Base-by-base conservation (phyloP, 1,140 invertebrate species). In the Lepidurus apus region DNA sequence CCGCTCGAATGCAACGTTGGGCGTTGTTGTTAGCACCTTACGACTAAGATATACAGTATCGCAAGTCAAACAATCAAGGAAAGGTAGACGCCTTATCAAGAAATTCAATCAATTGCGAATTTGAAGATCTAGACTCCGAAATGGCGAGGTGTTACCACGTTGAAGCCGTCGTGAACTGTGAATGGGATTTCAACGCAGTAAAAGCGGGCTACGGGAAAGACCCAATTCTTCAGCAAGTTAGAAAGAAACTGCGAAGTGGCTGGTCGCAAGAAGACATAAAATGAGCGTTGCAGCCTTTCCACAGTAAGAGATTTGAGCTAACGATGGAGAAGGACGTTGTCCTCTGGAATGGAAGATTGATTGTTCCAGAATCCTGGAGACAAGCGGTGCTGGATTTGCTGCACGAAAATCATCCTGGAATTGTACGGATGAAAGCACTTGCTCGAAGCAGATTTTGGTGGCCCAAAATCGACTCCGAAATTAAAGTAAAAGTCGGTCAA, bases 401-500 rank as follows among this genome's bases (percentile, higher is more conserved):
- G 17, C 87, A 89, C 82, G 75, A 79, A 11, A 85, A 84, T 5
- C 88, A 89, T 81, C 84, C 84, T 5, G 87, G 88, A 7, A 85
- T 88, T 9, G 84, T 85, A 0, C 83, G 82, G 0, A 90, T 89
- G 87, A 90, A 90, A 82, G 80, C 82, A 1, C 74, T 88, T 17
- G 83, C 89, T 2, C 74, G 87, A 21, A 82, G 81, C 13, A 87
- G 88, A 81, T 83, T 88, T 7, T 89, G 86, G 86, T 90, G 87
- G 87, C 84, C 84, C 11, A 82, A 81, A 43, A 85, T 89, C 0
- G 86, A 90, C 80, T 82, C 82, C 77, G 85, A 88, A 13, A 84
- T 83, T 0, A 86, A 87, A 84, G 47, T 77, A 80, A 26, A 13
- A 1, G 42, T 79, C 0, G 9, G 24, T 17, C 21, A 24, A 5